These are phyloP conservation scores for Molossus molossus DNA, from an alignment of 2,797 vertebrate genomes.

Conservation along the genomic window DNA sequence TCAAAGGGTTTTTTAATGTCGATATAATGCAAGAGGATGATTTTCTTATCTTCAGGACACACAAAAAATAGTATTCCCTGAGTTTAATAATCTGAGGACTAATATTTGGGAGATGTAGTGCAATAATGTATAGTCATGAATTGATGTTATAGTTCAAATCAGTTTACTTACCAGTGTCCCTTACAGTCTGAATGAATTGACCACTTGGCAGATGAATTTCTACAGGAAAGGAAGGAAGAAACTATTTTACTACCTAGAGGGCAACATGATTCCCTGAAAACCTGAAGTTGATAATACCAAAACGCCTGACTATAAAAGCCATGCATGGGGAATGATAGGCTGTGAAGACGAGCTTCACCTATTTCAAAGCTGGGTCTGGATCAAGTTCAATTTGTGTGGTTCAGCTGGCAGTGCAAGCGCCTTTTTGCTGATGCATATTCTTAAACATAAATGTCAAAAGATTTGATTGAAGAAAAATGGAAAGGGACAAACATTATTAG, in stretches of 20 bases:
- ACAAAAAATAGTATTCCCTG: not conserved
- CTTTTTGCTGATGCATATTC: not conserved
- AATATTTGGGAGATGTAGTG: not conserved
- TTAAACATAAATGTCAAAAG: slow-evolving; percentile 51
- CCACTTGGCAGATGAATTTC: not conserved
- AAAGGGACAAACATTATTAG: not conserved
- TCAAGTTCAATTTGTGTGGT: not conserved
- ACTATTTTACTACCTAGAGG: not conserved
- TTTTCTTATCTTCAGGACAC: not conserved
- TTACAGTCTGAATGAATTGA: not conserved
- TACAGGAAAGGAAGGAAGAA: not conserved
- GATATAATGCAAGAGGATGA: not conserved
- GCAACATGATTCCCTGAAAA: not conserved
- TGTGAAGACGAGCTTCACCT: not conserved
- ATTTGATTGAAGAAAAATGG: slow-evolving; percentile 59
- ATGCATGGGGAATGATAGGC: not conserved
- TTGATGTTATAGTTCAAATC: not conserved
- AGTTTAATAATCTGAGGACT: not conserved
- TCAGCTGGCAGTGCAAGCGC: not conserved
- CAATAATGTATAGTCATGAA: not conserved
- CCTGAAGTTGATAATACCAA: not conserved
- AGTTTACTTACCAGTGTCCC: not conserved
- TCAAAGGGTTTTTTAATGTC: not conserved
- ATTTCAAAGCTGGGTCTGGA: slow-evolving; percentile 52
- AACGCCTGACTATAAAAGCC: not conserved